Evolutionary conservation across 2,797 vertebrate species (phyloP).

Genomic region (Prionace glauca): DNA sequence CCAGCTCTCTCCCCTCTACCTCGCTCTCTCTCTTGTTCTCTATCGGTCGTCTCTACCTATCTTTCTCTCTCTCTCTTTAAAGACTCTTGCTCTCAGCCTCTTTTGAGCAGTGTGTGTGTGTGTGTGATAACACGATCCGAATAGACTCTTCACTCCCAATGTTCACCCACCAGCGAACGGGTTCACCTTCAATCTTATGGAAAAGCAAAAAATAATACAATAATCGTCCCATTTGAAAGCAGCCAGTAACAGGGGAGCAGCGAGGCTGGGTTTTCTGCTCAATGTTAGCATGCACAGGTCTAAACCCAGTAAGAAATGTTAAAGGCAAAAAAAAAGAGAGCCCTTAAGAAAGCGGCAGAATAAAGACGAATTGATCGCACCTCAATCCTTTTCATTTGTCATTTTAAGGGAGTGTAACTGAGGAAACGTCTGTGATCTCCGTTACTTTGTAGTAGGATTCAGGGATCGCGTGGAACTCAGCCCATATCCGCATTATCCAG

Average conservation of each 20-base stretch:
- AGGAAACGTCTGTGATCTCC: background rate
- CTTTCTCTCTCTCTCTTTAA: too few relatives aligned
- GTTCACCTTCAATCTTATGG: too few relatives aligned
- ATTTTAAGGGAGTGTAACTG: background rate
- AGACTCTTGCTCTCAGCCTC: too few relatives aligned
- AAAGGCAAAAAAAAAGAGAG: background rate
- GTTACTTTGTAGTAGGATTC: background rate
- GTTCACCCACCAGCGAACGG: background rate
- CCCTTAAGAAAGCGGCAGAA: background rate
- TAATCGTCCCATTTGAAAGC: background rate
- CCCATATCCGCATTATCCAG: too few relatives aligned
- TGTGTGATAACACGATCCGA: background rate
- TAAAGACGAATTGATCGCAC: background rate
- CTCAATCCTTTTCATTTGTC: background rate
- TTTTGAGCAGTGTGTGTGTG: background rate
- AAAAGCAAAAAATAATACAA: too few relatives aligned
- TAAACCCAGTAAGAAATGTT: background rate
- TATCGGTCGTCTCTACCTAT: too few relatives aligned
- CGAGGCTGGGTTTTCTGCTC: too few relatives aligned
- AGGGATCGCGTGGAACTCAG: too few relatives aligned
- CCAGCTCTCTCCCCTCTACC: too few relatives aligned
- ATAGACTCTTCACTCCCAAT: background rate
- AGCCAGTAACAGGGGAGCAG: background rate
- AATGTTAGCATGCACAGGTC: background rate
- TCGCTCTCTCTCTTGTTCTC: too few relatives aligned